phyloP scores from a whole-genome alignment of 2,797 vertebrate species.

The Cyprinodon diabolis region DNA sequence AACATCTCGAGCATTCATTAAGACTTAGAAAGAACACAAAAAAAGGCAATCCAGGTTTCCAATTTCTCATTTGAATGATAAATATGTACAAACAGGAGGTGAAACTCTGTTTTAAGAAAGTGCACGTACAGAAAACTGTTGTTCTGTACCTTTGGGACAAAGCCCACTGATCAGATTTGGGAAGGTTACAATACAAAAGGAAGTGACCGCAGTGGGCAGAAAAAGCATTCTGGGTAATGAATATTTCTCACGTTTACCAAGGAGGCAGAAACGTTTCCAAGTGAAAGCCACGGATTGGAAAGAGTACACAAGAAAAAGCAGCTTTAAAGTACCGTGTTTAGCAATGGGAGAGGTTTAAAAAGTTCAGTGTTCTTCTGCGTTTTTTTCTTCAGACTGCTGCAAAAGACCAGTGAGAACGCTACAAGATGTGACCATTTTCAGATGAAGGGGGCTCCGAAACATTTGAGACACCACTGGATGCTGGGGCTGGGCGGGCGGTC shows the following conservation, averaged over 20 bases:
- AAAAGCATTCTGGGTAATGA: constrained; percentile 44
- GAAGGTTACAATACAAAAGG: constrained; percentile 1
- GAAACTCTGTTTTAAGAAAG: constrained; percentile 65
- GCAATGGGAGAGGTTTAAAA: constrained; percentile 21
- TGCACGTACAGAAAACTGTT: constrained; percentile 64
- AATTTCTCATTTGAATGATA: constrained; percentile 53
- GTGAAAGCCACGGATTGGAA: constrained; percentile 27
- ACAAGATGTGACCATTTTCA: constrained; percentile 60
- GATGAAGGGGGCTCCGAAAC: constrained; percentile 90
- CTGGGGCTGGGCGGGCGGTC: constrained; percentile 86
- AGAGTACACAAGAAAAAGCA: constrained; percentile 15
- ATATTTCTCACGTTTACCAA: constrained; percentile 33
- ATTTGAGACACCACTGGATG: constrained; percentile 90
- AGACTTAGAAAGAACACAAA: constrained; percentile 64
- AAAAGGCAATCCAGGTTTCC: constrained; percentile 44
- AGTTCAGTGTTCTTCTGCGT: not conserved
- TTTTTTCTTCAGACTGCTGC: not conserved
- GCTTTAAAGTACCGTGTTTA: constrained; percentile 70
- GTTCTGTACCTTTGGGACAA: constrained; percentile 22
- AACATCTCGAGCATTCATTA: constrained; percentile 59
- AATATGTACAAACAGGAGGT: constrained; percentile 70
- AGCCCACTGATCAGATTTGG: constrained; percentile 17
- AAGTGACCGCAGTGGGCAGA: constrained; percentile 5
- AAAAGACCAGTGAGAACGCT: not conserved
- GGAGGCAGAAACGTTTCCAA: constrained; percentile 38